Conservation (phyloP, 2,113 vertebrate genomes). For the Trichomycterus rosablanca region DNA sequence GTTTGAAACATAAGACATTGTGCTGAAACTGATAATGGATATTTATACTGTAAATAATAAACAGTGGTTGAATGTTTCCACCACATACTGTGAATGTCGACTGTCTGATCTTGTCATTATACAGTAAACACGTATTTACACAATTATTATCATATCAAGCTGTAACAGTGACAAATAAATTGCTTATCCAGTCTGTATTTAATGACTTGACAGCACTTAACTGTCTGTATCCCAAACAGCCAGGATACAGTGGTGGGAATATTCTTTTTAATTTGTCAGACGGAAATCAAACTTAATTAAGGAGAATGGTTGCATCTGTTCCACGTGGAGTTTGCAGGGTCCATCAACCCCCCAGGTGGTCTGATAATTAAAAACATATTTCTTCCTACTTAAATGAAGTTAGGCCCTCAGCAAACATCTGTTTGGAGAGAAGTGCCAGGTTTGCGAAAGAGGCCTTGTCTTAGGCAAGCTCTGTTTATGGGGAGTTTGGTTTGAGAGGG, state of each 20-base stretch:
- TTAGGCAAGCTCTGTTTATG: conserved; percentile 10
- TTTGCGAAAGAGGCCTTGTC: conserved; percentile 24
- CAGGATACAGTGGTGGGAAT: conserved; percentile 36
- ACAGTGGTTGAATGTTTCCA: no score
- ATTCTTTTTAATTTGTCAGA: conserved; percentile 49
- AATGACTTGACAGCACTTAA: conserved; percentile 37
- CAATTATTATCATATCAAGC: conserved; percentile 33
- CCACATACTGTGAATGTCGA: no score
- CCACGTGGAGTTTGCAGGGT: conserved; percentile 44
- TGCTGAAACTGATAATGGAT: no score
- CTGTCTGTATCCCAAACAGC: conserved; percentile 21
- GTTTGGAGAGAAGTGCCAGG: conserved; percentile 38
- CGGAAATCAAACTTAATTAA: conserved; percentile 53
- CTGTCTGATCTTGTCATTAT: conserved; percentile 4
- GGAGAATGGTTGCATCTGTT: conserved; percentile 49
- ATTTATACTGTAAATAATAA: no score
- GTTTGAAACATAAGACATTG: no score
- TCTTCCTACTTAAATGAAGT: conserved; percentile 52
- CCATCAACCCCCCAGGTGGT: conserved; percentile 50
- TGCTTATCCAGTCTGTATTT: conserved; percentile 32
- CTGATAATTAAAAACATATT: conserved; percentile 54
- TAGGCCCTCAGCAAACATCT: conserved; percentile 44
- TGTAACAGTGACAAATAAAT: conserved; percentile 41
- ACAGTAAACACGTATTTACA: conserved; percentile 25
- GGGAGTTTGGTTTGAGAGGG: conserved; percentile 1